Evolutionary conservation across 2,113 vertebrate species (phyloP), one percentile per base, ranked within the genome.

Genomic region (Coturnix japonica): DNA sequence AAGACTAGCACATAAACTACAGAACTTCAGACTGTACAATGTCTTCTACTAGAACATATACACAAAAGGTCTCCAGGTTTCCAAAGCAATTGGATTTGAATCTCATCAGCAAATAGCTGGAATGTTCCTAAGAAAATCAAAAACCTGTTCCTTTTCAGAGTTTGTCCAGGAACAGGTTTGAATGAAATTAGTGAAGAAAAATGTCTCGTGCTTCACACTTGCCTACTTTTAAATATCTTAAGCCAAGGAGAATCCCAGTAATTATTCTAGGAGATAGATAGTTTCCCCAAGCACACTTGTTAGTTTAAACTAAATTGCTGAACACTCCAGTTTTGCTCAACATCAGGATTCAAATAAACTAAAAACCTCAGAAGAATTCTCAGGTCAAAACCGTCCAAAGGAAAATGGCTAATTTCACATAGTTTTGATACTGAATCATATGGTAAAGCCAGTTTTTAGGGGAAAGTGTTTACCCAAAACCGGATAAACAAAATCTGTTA

Each of bases 401-500:
- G 39, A 83, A 95, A 94, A 90, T 9, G 15, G n/a, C 43, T 91
- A 71, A 88, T 93, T 93, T 83, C 43, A 53, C 91, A 72, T 72
- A 78, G 22, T 90, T 94, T 88, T 83, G 73, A 72, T 86, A 49
- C 51, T 77, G 80, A 95, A 88, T 85, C 85, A 91, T 57, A 59
- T 31, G n/a, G 60, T 67, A 77, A 94, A 85, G 33, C 33, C 39
- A 77, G 39, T 43, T 91, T 91, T 93, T 88, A 91, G 76, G 39
- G 82, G 43, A 88, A 77, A 1, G 4, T 64, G 25, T 90, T 94
- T 94, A 90, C 76, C 7, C 72, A 78, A 85, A 85, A 74, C 21
- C 71, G 53, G 26, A 60, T 81, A 94, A 94, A 95, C 53, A 96
- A 90, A 90, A 90, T 77, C 69, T 69, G 25, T 19, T 47, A 93